A percentile compares a stretch with the other conserved stretches of the same genome.
Conservation (phyloP, 2,888 invertebrate species). For the Nesidiocoris tenuis region DNA sequence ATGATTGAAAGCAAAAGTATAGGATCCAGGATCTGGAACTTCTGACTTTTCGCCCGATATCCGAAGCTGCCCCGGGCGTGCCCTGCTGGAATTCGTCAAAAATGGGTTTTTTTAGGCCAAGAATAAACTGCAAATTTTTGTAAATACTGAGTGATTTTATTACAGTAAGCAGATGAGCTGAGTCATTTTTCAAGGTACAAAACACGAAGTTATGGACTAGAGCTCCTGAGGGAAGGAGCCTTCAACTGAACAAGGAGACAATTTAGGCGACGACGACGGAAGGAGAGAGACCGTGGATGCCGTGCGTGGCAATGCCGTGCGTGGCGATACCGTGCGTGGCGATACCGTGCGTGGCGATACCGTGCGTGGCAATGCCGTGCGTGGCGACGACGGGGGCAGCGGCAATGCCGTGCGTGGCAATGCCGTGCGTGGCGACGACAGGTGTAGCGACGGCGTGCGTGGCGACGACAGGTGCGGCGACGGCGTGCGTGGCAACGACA, state of each 20-base stretch:
- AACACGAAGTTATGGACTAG: slow-evolving; percentile 8
- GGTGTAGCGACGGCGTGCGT: slow-evolving; percentile 52
- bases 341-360: neutral
- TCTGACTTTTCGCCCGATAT: too few species aligned
- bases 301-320: neutral
- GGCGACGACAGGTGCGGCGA: slow-evolving; percentile 51
- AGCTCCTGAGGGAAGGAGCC: neutral
- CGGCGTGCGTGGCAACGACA: slow-evolving; percentile 49
- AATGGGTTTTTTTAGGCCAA: too few species aligned
- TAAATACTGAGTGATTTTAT: slow-evolving; percentile 24
- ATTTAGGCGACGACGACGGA: neutral
- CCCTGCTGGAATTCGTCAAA: too few species aligned
- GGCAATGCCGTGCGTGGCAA: slow-evolving; percentile 3
- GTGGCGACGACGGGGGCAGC: slow-evolving; percentile 33
- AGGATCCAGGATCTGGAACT: too few species aligned
- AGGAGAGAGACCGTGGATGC: neutral
- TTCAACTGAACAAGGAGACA: neutral
- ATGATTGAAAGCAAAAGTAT: too few species aligned
- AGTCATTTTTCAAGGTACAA: slow-evolving; percentile 6
- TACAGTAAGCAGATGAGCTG: slow-evolving; percentile 14
- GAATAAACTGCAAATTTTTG: neutral
- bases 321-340: neutral
- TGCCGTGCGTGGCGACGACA: slow-evolving; percentile 45
- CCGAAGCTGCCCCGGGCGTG: too few species aligned
- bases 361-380: neutral